Evolutionary conservation across 2,888 invertebrate genomes (phyloP), one percentile per base, ranked within the genome.

Genomic region (Amaurobius ferox): DNA sequence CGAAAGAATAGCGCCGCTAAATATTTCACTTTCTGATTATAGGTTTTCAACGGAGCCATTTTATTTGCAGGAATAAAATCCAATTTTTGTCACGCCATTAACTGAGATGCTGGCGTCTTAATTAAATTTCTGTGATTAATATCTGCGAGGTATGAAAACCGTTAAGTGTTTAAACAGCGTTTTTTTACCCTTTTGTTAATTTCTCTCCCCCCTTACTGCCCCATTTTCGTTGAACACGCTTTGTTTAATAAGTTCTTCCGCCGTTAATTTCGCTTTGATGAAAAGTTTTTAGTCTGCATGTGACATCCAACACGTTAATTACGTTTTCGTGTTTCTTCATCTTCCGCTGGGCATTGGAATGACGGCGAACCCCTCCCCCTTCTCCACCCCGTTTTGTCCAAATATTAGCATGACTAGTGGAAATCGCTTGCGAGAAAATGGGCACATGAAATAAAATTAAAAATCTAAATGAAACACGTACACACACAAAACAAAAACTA

Each of bases 41-140:
- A 7, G 35, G 9, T 35, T 35, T 35, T 35, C n/a, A 35, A 7
- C 35, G 6, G 9, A 35, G 35, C 9, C 35, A 7, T 35, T 35
- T 35, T 35, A 35, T 9, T 5, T 35, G 35, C 9, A 7, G 5
- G 35, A 35, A 23, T 55, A 23, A 23, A 23, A 55, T 55, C 55
- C 55, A 55, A 23, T 55, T 55, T n/a, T 55, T 23, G 55, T 23
- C 23, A 55, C 55, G 23, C 23, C 55, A 55, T 55, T 55, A 55
- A 55, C 55, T 55, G 55, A 55, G 19, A 23, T 55, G 55, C 23
- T 23, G 23, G 55, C 2, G 19, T 3, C 23, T 55, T 55, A 55
- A 55, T 55, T 55, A 23, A 55, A 55, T 55, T 55, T 23, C n/a
- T 23, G 55, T 55, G 55, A 55, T 55, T 55, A 55, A 55, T 55